Percentiles rank a stretch among this genome's conserved stretches.
Conservation (phyloP, 1,140 invertebrate species). For the Schlechtendalia chinensis region DNA sequence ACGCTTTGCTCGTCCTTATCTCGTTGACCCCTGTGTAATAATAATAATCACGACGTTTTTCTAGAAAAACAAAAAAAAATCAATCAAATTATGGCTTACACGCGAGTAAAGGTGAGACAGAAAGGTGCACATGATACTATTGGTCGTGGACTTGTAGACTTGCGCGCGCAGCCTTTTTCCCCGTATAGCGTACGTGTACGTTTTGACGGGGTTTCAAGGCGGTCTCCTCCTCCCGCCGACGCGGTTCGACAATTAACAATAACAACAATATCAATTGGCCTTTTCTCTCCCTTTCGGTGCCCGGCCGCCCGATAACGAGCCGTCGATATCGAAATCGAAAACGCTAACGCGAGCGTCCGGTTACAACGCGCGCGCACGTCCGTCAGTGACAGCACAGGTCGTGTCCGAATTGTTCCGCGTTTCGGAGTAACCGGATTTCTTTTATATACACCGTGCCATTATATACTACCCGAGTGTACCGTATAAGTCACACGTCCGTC, state of each 20-base stretch:
- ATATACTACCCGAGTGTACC: too few relatives aligned
- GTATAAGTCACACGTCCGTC: not conserved
- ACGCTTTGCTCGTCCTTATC: constrained; percentile 22
- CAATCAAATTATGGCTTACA: not conserved
- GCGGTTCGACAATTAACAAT: not conserved
- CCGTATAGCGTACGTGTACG: not conserved
- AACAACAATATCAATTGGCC: constrained; percentile 6
- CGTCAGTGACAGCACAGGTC: constrained; percentile 12
- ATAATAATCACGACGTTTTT: not conserved
- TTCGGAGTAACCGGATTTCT: not conserved
- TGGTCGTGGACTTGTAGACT: not conserved
- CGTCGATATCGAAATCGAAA: constrained; percentile 17
- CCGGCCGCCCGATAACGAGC: not conserved
- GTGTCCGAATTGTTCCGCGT: not conserved
- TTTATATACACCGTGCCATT: too few relatives aligned
- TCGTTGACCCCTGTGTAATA: not conserved
- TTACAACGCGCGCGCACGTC: not conserved
- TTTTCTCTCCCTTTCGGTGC: constrained; percentile 24
- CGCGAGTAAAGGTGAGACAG: not conserved
- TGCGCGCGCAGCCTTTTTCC: not conserved
- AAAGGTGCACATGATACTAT: too few relatives aligned
- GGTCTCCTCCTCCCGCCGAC: not conserved
- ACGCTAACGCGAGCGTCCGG: not conserved
- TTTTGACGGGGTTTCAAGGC: not conserved
- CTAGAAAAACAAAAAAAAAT: too few relatives aligned